phyloP scores from a whole-genome alignment of 2,797 vertebrate species.

The Tapera naevia region DNA sequence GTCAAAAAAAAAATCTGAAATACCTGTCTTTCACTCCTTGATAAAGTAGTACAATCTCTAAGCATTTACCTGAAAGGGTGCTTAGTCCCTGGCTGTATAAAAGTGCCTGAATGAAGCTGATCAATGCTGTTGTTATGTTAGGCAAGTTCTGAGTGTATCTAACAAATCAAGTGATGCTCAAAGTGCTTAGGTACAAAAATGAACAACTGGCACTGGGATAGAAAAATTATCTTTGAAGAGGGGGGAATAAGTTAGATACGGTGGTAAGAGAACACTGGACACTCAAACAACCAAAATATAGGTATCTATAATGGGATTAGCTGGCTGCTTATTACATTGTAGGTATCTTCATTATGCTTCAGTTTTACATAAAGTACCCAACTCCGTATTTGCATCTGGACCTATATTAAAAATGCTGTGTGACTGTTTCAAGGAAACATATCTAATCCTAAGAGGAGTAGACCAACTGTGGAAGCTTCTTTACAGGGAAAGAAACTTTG shows the following conservation, averaged over 20 bases:
- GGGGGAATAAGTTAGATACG: background rate
- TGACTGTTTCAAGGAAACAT: background rate
- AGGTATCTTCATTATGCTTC: background rate
- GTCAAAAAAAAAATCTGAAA: background rate
- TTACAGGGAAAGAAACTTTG: background rate
- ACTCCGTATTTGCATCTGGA: background rate
- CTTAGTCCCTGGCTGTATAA: background rate
- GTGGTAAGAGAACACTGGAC: background rate
- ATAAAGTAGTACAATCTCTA: background rate
- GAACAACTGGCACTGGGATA: background rate
- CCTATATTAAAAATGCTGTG: background rate
- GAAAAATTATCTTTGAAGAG: background rate
- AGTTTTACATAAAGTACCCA: background rate
- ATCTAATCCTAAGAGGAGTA: background rate
- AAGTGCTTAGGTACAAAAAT: background rate
- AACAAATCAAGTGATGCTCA: background rate
- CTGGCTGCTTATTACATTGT: background rate
- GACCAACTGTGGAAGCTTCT: background rate
- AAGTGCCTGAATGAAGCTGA: background rate
- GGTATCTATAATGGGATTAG: background rate
- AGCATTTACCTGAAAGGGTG: background rate
- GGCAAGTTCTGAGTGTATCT: background rate
- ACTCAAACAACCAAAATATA: background rate
- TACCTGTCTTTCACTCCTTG: background rate
- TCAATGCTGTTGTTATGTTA: background rate